Evolutionary conservation across 1,140 invertebrate genomes (phyloP).

Genomic region (Lepidotrigona ventralis): DNA sequence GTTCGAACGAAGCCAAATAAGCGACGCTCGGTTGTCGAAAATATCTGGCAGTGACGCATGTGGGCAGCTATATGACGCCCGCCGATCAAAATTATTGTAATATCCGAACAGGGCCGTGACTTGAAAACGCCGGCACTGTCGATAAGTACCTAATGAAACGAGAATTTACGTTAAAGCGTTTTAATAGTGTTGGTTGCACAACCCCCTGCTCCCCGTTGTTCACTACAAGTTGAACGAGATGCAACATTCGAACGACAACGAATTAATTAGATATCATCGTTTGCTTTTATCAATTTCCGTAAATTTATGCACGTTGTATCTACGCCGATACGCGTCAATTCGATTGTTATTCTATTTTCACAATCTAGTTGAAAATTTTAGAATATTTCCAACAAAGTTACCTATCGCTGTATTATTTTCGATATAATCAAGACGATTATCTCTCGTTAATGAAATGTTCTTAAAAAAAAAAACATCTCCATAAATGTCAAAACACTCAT

Average conservation of each 20-base stretch:
- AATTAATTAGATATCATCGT: not conserved
- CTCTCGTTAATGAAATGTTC: too few species aligned
- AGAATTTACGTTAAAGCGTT: not conserved
- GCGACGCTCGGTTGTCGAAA: slow-evolving; percentile 38
- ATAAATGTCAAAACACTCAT: not conserved
- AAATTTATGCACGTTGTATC: not conserved
- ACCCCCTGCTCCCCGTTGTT: not conserved
- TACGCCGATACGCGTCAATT: not conserved
- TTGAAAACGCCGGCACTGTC: slow-evolving; percentile 2
- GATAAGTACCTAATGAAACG: slow-evolving; percentile 29
- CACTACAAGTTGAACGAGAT: not conserved
- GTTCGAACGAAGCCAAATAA: slow-evolving; percentile 25
- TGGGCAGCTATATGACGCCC: slow-evolving; percentile 12
- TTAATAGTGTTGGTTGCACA: not conserved
- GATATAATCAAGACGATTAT: too few species aligned
- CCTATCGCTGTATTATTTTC: too few species aligned
- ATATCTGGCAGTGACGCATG: not conserved
- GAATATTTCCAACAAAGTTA: not conserved
- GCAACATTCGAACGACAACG: too few species aligned
- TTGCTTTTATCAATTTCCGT: not conserved
- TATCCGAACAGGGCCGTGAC: slow-evolving; percentile 8
- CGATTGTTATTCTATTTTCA: not conserved
- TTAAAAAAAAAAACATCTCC: too few species aligned
- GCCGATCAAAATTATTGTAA: slow-evolving; percentile 45
- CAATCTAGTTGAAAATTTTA: not conserved